Evolutionary conservation across 1,140 invertebrate genomes (phyloP), one percentile per base, ranked within the genome.

Genomic region (Polypedilum vanderplanki): DNA sequence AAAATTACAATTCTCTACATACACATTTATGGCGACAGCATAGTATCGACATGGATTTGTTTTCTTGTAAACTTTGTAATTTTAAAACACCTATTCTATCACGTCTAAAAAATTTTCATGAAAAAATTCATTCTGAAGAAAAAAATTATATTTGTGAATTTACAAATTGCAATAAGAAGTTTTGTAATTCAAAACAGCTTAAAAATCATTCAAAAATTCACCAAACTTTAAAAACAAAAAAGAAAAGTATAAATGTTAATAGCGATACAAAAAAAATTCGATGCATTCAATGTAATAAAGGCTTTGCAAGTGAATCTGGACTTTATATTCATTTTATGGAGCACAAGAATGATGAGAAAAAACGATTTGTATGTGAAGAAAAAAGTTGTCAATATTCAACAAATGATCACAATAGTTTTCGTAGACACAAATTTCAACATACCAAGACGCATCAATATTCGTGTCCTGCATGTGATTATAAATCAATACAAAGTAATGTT

Each of bases 361-460:
- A 33, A 33, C 24, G 90, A 10, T 92, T 90, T 81, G 81, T 83
- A 18, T 92, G 91, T 79, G 84, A 86, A 8, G 20, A 70, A 70
- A 20, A 22, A 17, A 79, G 83, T 40, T 92, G 91, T 81, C 80
- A 84, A 7, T 92, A 91, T 80, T 80, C 81, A 2, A 88, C 89
- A 41, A 84, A 87, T 3, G 89, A 91, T 80, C 90, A 91, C 79
- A 91, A 91, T 80, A 89, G 89, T 3, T 80, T 91, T 40, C 79
- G 90, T 74, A 83, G 89, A 17, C 90, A 91, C 79, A 86, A 86
- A 76, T 87, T 89, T 83, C 80, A 87, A 9, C 90, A 91, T 78
- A 86, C 86, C n/a, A 89, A 88, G 2, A 85, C 87, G 41, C 87
- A 87, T 76, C 88, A 88, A 3, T 88, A 88, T 78, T 84, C 86